A percentile compares a stretch with the other conserved stretches of the same genome.
phyloP scores from a whole-genome alignment of 2,113 vertebrate species.

The Sander lucioperca region DNA sequence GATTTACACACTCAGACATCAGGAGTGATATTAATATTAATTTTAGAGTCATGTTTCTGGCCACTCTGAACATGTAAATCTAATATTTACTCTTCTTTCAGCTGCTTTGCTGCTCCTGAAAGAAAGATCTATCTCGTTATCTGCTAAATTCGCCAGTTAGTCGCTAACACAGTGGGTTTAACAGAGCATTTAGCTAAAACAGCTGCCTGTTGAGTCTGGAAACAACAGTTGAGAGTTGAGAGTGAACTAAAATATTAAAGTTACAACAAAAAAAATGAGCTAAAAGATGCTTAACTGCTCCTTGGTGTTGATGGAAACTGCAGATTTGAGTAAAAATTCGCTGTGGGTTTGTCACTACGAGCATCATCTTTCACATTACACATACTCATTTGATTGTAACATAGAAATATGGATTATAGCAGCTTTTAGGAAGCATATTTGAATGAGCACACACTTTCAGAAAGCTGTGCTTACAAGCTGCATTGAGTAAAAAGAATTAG shows the following conservation, averaged over 20 bases:
- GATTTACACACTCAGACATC: background rate
- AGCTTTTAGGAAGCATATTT: background rate
- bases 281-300: background rate
- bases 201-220: background rate
- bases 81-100: background rate
- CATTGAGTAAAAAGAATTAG: background rate
- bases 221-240: background rate
- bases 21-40: background rate
- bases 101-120: background rate
- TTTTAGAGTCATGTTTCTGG: background rate
- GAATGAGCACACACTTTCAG: background rate
- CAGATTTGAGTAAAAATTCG: background rate
- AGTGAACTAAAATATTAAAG: background rate
- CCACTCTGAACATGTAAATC: too few relatives aligned
- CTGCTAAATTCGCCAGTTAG: background rate
- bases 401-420: background rate
- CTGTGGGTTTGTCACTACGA: background rate
- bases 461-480: constrained; percentile 4
- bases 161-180: background rate
- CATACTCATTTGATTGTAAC: background rate
- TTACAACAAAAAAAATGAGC: background rate
- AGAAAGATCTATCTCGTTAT: background rate
- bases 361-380: background rate
- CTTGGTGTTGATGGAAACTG: background rate
- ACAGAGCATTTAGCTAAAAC: background rate